Conservation (phyloP, 1,140 invertebrate genomes). For the Homalodisca vitripennis region DNA sequence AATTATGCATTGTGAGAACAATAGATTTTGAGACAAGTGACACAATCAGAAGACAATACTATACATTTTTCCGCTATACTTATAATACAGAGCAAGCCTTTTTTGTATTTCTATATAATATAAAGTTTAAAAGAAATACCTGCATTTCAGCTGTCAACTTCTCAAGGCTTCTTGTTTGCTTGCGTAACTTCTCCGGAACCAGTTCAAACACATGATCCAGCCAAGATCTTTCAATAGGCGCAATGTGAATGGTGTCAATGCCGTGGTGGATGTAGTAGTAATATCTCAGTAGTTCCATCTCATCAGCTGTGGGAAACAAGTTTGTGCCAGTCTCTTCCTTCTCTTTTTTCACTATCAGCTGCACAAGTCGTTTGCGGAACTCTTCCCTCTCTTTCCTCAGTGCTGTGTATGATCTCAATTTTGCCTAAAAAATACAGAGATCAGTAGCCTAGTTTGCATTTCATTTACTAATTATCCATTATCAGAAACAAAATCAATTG, state of each 20-base stretch:
- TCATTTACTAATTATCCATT: too few species aligned
- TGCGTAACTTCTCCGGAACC: slow-evolving; percentile 51
- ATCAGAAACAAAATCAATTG: too few species aligned
- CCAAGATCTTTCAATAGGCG: slow-evolving; percentile 63
- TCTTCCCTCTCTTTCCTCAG: slow-evolving; percentile 75
- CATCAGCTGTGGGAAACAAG: slow-evolving; percentile 55
- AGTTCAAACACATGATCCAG: slow-evolving; percentile 55
- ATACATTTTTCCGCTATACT: too few species aligned
- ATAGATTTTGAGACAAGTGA: too few species aligned
- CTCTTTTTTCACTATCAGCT: slow-evolving; percentile 55
- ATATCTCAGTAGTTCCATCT: slow-evolving; percentile 74
- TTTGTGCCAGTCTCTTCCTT: slow-evolving; percentile 44
- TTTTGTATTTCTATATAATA: neutral
- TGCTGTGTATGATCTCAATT: slow-evolving; percentile 52
- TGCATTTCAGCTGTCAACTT: slow-evolving; percentile 53
- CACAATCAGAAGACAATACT: too few species aligned
- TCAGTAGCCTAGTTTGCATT: too few species aligned
- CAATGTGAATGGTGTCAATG: slow-evolving; percentile 82
- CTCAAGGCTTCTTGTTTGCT: slow-evolving; percentile 51
- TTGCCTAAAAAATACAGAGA: slow-evolving; percentile 4
- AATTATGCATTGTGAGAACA: too few species aligned
- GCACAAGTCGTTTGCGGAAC: slow-evolving; percentile 76
- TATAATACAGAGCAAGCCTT: neutral
- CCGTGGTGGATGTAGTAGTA: slow-evolving; percentile 89
- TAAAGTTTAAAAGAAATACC: slow-evolving; percentile 48